Evolutionary conservation across 2,797 vertebrate genomes (phyloP).

Genomic region (Melanogrammus aeglefinus): DNA sequence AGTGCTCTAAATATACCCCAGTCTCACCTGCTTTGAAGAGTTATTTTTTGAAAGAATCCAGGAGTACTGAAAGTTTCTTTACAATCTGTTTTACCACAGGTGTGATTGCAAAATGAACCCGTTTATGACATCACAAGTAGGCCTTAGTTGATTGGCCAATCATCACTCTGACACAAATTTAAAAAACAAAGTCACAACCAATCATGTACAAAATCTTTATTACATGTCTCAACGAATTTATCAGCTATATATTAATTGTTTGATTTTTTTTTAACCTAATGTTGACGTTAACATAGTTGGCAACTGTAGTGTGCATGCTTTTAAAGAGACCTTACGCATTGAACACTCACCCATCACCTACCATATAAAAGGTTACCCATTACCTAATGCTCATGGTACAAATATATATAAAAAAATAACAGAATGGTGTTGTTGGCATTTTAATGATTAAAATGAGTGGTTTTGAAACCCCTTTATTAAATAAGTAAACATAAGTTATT

Average conservation of each 20-base stretch:
- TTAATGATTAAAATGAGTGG: background rate
- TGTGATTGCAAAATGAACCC: background rate
- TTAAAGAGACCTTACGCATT: too few relatives aligned
- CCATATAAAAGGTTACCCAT: background rate
- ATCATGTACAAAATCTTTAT: conserved; percentile 58
- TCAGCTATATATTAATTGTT: conserved; percentile 53
- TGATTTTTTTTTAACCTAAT: background rate
- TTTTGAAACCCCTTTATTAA: background rate
- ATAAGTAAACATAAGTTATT: background rate
- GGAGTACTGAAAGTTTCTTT: background rate
- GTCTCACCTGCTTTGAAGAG: background rate
- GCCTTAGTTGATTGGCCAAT: too few relatives aligned
- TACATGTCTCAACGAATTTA: conserved; percentile 47
- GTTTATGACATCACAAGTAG: too few relatives aligned
- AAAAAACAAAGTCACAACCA: background rate
- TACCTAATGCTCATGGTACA: background rate
- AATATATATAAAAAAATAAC: background rate
- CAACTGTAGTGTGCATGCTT: too few relatives aligned
- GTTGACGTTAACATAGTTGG: background rate
- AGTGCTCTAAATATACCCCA: background rate
- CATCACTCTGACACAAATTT: background rate
- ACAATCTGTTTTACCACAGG: background rate
- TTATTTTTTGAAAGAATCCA: background rate
- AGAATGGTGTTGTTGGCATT: background rate
- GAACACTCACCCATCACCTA: too few relatives aligned